A percentile compares a stretch with the other conserved stretches of the same genome.
Evolutionary conservation across 2,113 vertebrate species (phyloP).

Genomic region (Indicator indicator): DNA sequence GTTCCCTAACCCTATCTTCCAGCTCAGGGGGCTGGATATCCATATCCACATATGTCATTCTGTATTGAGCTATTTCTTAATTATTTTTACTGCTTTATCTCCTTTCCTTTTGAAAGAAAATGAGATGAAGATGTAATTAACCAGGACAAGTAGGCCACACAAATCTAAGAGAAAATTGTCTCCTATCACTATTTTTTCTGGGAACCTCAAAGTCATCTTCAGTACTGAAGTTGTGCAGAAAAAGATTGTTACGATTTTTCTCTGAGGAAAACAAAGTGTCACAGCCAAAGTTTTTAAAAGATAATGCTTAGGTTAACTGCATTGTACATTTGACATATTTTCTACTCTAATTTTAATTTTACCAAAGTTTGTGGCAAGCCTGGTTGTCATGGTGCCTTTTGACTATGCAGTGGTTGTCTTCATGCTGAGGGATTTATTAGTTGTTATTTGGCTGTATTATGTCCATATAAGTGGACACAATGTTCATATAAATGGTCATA

Average conservation of each 20-base stretch:
- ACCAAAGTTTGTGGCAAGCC: not conserved
- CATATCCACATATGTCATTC: not conserved
- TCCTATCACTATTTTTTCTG: not conserved
- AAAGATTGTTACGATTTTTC: accelerated
- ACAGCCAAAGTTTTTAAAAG: not conserved
- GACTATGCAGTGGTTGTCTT: accelerated
- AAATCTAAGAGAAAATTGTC: not conserved
- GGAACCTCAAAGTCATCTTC: not conserved
- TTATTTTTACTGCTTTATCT: not conserved
- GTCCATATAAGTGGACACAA: not conserved
- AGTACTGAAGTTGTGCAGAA: not conserved
- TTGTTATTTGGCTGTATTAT: not conserved
- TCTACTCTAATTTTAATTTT: not conserved
- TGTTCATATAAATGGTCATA: not conserved
- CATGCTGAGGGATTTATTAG: not conserved
- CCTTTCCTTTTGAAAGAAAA: not conserved
- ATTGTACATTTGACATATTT: not conserved
- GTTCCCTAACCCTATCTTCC: too few relatives aligned
- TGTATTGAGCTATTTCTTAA: not conserved
- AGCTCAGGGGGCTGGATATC: too few relatives aligned
- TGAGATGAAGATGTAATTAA: not conserved
- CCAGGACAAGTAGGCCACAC: not conserved
- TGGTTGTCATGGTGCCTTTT: not conserved
- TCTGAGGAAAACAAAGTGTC: not conserved
- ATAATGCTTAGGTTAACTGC: not conserved